A percentile compares a stretch with the other conserved stretches of the same genome.
phyloP scores from a whole-genome alignment of 2,113 vertebrate genomes.

The Oreochromis tanganicae region DNA sequence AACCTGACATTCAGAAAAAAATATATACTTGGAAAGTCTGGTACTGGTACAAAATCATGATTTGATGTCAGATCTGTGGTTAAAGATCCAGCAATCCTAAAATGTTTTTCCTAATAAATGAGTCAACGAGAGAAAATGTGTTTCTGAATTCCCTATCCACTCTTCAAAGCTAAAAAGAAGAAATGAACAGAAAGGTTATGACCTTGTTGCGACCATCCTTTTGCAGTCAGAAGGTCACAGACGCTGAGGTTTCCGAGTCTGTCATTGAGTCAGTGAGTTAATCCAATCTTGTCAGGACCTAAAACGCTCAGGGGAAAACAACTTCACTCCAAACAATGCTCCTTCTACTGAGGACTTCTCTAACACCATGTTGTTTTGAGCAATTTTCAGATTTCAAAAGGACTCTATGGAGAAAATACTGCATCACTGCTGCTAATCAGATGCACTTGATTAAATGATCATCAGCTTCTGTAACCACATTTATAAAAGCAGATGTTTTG shows the following conservation, averaged over 20 bases:
- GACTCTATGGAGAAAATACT: not conserved
- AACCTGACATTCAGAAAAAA: not conserved
- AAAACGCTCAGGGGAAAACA: not conserved
- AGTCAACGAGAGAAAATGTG: not conserved
- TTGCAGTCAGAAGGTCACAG: constrained; percentile 18
- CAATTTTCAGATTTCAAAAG: not conserved
- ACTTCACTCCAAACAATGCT: not conserved
- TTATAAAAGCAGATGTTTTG: not conserved
- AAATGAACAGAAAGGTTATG: not conserved
- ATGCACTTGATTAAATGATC: not conserved
- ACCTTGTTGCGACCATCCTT: not conserved
- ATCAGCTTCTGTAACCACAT: not conserved
- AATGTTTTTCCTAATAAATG: not conserved
- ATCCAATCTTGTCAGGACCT: not conserved
- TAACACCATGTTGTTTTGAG: not conserved
- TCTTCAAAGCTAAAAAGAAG: constrained; percentile 1
- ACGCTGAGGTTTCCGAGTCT: not conserved
- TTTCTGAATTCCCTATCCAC: constrained; percentile 34
- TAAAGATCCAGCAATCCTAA: not conserved
- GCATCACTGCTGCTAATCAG: not conserved
- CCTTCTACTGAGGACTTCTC: not conserved
- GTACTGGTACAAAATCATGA: not conserved
- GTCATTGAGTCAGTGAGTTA: not conserved
- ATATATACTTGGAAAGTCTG: accelerated
- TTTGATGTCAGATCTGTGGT: not conserved